Evolutionary conservation across 2,113 vertebrate genomes (phyloP), one percentile per base, ranked within the genome.

Genomic region (Balaenoptera acutorostrata): DNA sequence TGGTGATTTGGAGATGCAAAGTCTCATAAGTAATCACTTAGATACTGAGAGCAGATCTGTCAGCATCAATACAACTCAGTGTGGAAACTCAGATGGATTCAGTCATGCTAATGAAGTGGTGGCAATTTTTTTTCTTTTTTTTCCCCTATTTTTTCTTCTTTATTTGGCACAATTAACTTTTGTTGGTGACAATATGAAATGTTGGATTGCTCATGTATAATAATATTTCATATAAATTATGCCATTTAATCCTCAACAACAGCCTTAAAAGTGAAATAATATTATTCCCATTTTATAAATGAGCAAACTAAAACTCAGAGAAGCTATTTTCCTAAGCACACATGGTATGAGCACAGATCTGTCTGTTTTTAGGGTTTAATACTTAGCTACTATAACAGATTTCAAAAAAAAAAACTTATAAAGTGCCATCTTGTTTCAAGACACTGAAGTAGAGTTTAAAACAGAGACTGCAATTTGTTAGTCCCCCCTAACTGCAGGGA

Each of bases 51-150:
- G 10, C 3, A 2, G 17, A 2, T n/a, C 36, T 59, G 1, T 57
- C 41, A 5, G 8, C 20, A 0, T 11, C 2, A 8, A 1, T 14
- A 3, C 25, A 0, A 1, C 61, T 68, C 6, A 5, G 41, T 18
- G 4, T 18, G 39, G 27, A 66, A 52, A 64, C 29, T 12, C 72
- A 44, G 13, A 11, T 10, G 52, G 86, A 36, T 39, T 87, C 39
- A 36, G 44, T 14, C 49, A 5, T 23, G 41, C 63, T 27, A 27
- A 57, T 12, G 31, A 46, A 74, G 31, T 75, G 2, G 5, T 11
- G 33, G 9, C 0, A 4, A 6, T 64, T 52, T 39, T 71, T 18
- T 21, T 31, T 41, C 1, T 41, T 81, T 23, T 20, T 36, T 49
- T 23, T 5, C 29, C 9, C 6, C 3, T 44, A 11, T 66, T 0